Percentiles rank a stretch among this genome's conserved stretches.
Conservation (phyloP, 2,888 invertebrate species). For the Tetragonisca angustula region DNA sequence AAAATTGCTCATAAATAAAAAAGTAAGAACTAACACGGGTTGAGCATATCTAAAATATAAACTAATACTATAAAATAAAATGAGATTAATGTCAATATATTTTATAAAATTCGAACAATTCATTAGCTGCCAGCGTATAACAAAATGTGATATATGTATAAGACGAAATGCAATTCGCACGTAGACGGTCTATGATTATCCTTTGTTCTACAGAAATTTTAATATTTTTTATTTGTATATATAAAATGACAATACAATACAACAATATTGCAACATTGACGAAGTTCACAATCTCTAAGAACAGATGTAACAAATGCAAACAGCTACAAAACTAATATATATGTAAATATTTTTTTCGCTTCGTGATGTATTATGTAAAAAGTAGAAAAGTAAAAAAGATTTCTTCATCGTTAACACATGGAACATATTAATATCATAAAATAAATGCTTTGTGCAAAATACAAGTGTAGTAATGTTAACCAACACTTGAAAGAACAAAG, state of each 20-base stretch:
- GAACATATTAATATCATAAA: constrained; percentile 32
- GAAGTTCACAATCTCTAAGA: neutral
- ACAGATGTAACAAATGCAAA: constrained; percentile 25
- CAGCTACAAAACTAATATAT: constrained; percentile 21
- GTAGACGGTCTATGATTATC: constrained; percentile 58
- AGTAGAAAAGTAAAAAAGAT: constrained; percentile 60
- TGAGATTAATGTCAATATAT: constrained; percentile 48
- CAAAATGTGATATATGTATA: constrained; percentile 40
- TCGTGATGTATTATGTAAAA: constrained; percentile 32
- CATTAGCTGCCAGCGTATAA: constrained; percentile 54
- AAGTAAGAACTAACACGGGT: constrained; percentile 35
- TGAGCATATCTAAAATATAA: constrained; percentile 54
- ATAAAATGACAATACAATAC: constrained; percentile 18
- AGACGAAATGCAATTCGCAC: constrained; percentile 54
- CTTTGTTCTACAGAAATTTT: constrained; percentile 55
- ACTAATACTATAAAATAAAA: constrained; percentile 52
- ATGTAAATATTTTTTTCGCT: constrained; percentile 22
- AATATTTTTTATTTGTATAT: neutral
- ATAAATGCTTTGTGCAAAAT: constrained; percentile 59
- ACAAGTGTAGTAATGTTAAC: constrained; percentile 26
- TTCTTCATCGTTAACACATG: constrained; percentile 24
- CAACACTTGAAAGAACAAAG: constrained; percentile 62
- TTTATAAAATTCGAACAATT: constrained; percentile 43
- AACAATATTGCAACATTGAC: constrained; percentile 23
- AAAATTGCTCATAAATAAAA: constrained; percentile 43